Evolutionary conservation across 2,797 vertebrate genomes (phyloP), one percentile per base, ranked within the genome.

Genomic region (Sebastes trivittatus): DNA sequence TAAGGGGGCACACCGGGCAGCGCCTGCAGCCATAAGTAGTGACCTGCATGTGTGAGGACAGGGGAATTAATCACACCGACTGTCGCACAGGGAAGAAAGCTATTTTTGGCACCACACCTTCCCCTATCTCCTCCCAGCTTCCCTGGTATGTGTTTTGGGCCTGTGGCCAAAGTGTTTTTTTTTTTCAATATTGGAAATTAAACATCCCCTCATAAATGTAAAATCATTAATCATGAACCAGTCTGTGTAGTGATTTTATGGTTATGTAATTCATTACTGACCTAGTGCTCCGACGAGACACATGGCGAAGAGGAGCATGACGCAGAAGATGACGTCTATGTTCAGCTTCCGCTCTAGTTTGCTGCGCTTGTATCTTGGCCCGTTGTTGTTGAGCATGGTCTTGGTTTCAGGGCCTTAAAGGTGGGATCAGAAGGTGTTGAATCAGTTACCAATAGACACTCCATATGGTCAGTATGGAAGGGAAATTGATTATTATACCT

Each of bases 401-500:
- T 99, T 99, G 2, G 97, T 97, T 87, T 99, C 98, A 9, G 97
- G 97, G 71, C 98, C 98, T 99, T 83, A 27, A 91, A 84, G n/a
- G 14, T 56, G 18, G 34, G 29, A 85, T 60, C 6, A 93, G 79
- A 83, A 77, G 52, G 79, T 46, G 11, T 78, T 42, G 32, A 72
- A 69, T 71, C 4, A 76, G 18, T 71, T 61, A 76, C 2, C 8
- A 75, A 27, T 14, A 55, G 46, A 29, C 23, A 23, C 34, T 67
- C 11, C 6, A 65, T 36, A 20, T 34, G 6, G 6, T 32, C 25
- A 58, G n/a, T 59, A 49, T 49, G 42, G 13, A 23, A n/a, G 16
- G 25, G 25, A 77, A 77, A 81, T 10, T 2, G 7, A 32, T 66
- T 27, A 36, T 74, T 38, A 58, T 32, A 65, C 59, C 38, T 71